phyloP scores from a whole-genome alignment of 2,113 vertebrate genomes.

The Pandion haliaetus region DNA sequence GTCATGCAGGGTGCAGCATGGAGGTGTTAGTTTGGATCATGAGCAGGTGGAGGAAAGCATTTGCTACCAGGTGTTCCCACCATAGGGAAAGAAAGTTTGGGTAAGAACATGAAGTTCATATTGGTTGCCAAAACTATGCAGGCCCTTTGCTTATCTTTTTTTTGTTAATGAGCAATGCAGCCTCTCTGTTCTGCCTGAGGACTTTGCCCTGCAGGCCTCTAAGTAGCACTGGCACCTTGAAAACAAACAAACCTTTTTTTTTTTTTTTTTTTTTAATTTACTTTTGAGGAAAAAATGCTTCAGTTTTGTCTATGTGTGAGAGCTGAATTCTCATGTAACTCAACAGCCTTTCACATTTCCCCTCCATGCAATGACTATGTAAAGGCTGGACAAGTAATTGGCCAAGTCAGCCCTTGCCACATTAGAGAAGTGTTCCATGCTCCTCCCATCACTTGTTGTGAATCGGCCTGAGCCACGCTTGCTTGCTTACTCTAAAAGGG shows the following conservation, averaged over 20 bases:
- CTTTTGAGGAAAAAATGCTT: neutral
- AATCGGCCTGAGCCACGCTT: fast-evolving
- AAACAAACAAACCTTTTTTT: neutral
- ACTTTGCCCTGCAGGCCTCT: neutral
- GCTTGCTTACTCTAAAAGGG: neutral
- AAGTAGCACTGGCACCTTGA: neutral
- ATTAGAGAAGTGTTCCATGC: neutral
- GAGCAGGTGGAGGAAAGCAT: neutral
- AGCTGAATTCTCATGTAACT: neutral
- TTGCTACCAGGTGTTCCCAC: neutral
- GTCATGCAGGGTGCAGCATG: neutral
- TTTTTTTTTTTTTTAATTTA: neutral
- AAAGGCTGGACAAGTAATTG: neutral
- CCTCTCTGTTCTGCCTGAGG: neutral
- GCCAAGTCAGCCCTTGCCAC: neutral
- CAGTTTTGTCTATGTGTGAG: neutral
- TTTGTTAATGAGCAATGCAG: neutral
- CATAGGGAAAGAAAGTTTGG: neutral
- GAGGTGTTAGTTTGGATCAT: neutral
- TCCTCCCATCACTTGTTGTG: neutral
- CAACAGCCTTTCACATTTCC: neutral
- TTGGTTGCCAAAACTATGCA: conserved; percentile 17
- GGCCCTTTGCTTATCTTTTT: neutral
- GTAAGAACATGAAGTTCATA: neutral
- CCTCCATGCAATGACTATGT: neutral